A percentile compares a stretch with the other conserved stretches of the same genome.
Evolutionary conservation across 2,797 vertebrate genomes (phyloP).

Genomic region (Liparis tanakae): DNA sequence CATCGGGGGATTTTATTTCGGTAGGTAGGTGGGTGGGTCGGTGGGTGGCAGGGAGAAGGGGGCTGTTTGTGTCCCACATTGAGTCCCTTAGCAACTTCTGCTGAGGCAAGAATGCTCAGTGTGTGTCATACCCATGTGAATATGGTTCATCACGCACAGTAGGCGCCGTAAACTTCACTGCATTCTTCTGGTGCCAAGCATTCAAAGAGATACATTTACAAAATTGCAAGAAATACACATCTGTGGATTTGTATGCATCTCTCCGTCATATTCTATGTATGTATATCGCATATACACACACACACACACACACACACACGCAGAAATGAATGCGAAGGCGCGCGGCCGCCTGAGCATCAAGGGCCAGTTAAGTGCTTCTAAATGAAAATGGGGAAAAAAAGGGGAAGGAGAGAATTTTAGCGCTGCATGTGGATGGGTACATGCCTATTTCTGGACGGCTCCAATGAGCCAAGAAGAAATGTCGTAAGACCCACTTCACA

Average conservation of each 20-base stretch:
- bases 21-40: slow-evolving; percentile 27
- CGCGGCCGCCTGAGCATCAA: slow-evolving; percentile 17
- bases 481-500: slow-evolving; percentile 63
- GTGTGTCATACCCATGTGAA: slow-evolving; percentile 54
- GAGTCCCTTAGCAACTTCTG: slow-evolving; percentile 55
- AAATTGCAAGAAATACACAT: slow-evolving; percentile 5
- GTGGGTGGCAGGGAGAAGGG: slow-evolving; percentile 11
- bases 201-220: slow-evolving; percentile 9
- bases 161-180: slow-evolving; percentile 30
- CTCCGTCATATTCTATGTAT: too few relatives aligned
- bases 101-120: slow-evolving; percentile 58
- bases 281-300: neutral
- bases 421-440: slow-evolving; percentile 42
- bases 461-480: slow-evolving; percentile 65
- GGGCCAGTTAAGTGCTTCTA: slow-evolving; percentile 19
- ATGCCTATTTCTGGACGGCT: slow-evolving; percentile 67
- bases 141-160: slow-evolving; percentile 46
- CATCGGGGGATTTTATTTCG: slow-evolving; percentile 44
- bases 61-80: slow-evolving; percentile 48
- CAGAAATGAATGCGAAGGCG: slow-evolving; percentile 27
- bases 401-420: slow-evolving; percentile 35
- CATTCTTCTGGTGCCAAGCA: slow-evolving; percentile 3
- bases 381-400: slow-evolving; percentile 23
- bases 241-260: too few relatives aligned
- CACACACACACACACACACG: neutral